These are phyloP conservation scores for Oligia latruncula DNA, from an alignment of 2,888 invertebrate species.

Conservation along the genomic window DNA sequence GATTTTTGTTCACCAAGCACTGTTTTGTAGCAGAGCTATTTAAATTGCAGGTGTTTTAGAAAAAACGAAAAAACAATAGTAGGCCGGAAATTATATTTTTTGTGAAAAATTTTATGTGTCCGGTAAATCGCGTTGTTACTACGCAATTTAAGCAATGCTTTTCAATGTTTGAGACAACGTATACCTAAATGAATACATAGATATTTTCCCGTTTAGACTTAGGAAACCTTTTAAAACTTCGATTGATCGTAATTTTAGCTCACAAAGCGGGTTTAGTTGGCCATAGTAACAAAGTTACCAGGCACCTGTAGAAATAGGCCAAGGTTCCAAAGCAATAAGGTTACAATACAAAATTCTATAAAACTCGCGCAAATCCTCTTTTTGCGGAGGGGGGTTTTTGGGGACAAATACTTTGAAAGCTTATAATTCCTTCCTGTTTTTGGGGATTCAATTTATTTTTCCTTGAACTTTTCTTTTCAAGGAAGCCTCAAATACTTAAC, in stretches of 20 bases:
- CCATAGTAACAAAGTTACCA: neutral
- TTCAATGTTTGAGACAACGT: neutral
- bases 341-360: constrained; percentile 28
- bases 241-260: neutral
- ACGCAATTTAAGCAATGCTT: neutral
- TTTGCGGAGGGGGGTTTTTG: constrained; percentile 29
- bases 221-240: neutral
- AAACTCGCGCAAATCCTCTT: constrained; percentile 51
- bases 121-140: neutral
- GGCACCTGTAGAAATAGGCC: neutral
- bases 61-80: neutral
- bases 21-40: constrained; percentile 26
- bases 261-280: neutral
- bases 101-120: constrained; percentile 14
- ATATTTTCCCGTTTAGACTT: neutral
- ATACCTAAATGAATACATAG: neutral
- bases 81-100: neutral
- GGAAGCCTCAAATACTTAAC: constrained; percentile 36
- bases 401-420: constrained; percentile 57
- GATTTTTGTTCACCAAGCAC: constrained; percentile 36
- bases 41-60: constrained; percentile 34
- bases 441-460: constrained; percentile 60
- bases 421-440: constrained; percentile 64
- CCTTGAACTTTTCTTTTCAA: constrained; percentile 49
- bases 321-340: constrained; percentile 22